Evolutionary conservation across 1,140 invertebrate species (phyloP).

Genomic region (Meloidogyne floridensis): DNA sequence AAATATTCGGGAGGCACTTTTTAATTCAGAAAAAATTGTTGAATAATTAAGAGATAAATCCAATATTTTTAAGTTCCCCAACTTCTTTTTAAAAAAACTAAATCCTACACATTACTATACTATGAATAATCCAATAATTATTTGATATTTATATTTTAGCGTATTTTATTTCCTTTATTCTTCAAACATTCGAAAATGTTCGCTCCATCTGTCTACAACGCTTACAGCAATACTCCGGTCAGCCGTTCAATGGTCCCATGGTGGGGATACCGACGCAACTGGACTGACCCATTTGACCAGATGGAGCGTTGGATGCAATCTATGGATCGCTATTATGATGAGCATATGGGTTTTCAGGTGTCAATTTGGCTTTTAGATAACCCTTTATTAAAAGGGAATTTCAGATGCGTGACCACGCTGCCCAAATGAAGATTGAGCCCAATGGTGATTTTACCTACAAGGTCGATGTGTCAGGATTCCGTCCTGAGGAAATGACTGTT

Average conservation of each 20-base stretch:
- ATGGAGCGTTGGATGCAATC: conserved; percentile 3
- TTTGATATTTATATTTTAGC: not conserved
- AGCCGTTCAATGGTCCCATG: not conserved
- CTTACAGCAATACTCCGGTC: not conserved
- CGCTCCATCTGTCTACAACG: not conserved
- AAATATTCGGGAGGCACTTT: too few species aligned
- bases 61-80: too few species aligned
- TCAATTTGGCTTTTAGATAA: not conserved
- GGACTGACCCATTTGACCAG: not conserved
- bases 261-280: not conserved
- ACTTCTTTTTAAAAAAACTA: too few species aligned
- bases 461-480: conserved; percentile 33
- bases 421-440: conserved; percentile 6
- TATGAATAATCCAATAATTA: not conserved
- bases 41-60: too few species aligned
- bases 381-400: too few species aligned
- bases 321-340: not conserved
- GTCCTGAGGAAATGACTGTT: conserved; percentile 36
- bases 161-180: not conserved
- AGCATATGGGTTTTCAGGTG: not conserved
- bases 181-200: not conserved
- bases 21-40: too few species aligned
- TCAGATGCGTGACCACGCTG: conserved; percentile 16
- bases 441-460: conserved; percentile 34
- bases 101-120: not conserved